Base-by-base conservation (phyloP, 1,140 invertebrate genomes). In the Drosophila littoralis region DNA sequence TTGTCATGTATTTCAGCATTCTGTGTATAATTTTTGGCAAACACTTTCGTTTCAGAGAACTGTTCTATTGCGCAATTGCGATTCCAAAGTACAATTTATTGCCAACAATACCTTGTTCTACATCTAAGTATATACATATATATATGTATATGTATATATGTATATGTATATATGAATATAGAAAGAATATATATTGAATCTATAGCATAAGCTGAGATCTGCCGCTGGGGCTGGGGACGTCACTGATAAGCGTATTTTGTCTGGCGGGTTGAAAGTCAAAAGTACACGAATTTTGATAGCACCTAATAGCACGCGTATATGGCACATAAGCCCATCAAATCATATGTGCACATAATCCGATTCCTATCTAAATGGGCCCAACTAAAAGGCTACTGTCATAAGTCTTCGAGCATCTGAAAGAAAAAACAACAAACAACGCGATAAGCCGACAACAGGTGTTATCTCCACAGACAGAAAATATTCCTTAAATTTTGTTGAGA, bases 211-310 rank as follows among this genome's bases (percentile, higher is more conserved):
- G 60, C 75, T 64, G 15, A 28, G 68, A 38, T 48, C 59, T 79
- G 32, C 1, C 4, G 7, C 8, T 17, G 1, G 12, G 33, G 7
- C 15, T 36, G 22, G 50, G 50, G 48, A 88, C 82, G 82, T 86
- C 82, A 86, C 84, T 83, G 82, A 86, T 86, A 86, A 86, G 79
- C 42, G 17, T 9, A 7, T 48, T 35, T 40, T 10, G 35, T 17
- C 15, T 51, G 43, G 9, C 38, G 43, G 52, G 12, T 61, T 88
- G 36, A 88, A 86, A 83, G 82, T 88, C 82, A 79, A 83, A 86
- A 86, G 82, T 77, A 74, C 82, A 66, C 17, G 40, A 58, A 35
- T 36, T 46, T 46, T 59, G 57, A 59, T 59, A 59, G 42, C 40
- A 33, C 0, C 12, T 63, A 48, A 28, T n/a, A 22, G 7, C 22